Evolutionary conservation across 2,113 vertebrate genomes (phyloP).

Genomic region (Strigops habroptila): DNA sequence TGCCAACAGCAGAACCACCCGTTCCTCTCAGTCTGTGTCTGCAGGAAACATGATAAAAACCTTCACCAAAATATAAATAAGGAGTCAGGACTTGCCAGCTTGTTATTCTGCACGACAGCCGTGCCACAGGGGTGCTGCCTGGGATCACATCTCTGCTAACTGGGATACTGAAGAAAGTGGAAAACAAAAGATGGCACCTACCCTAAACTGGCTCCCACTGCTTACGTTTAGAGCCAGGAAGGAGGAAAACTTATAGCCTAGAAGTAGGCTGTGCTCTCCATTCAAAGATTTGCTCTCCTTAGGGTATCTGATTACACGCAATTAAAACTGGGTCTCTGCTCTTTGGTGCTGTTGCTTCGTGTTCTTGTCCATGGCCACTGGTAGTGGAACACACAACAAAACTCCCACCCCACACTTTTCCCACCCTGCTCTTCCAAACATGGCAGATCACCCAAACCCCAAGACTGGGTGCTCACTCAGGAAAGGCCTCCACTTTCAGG

Average conservation of each 20-base stretch:
- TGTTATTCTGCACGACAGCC: not conserved
- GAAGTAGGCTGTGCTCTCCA: not conserved
- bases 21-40: not conserved
- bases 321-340: not conserved
- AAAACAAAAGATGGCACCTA: not conserved
- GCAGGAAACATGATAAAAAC: conserved; percentile 55
- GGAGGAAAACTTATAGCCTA: not conserved
- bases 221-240: not conserved
- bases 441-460: not conserved
- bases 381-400: not conserved
- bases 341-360: not conserved
- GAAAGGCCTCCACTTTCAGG: not conserved
- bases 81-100: not conserved
- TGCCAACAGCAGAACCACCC: conserved; percentile 26
- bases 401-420: not conserved
- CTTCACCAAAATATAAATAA: conserved; percentile 23
- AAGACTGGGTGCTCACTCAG: not conserved
- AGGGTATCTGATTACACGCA: not conserved
- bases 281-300: not conserved
- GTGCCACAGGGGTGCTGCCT: not conserved
- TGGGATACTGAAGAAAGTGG: not conserved
- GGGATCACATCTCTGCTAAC: not conserved
- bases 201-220: not conserved
- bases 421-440: not conserved
- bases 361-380: not conserved